phyloP scores from a whole-genome alignment of 2,888 invertebrate species.

The Drosophila helvetica region DNA sequence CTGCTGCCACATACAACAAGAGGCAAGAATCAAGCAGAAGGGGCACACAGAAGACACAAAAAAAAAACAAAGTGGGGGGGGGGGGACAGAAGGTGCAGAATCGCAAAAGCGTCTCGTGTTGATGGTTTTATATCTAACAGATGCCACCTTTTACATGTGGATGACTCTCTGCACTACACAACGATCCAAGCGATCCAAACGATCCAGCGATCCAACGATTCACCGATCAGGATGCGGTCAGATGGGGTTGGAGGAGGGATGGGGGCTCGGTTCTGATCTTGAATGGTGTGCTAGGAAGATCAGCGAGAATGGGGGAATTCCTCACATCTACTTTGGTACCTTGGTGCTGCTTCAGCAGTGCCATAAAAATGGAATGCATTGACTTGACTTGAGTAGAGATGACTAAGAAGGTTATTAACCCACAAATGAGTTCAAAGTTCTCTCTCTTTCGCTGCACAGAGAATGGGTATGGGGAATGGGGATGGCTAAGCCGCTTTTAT shows the following conservation, averaged over 20 bases:
- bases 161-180: background rate
- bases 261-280: slow-evolving; percentile 4
- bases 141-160: slow-evolving; percentile 51
- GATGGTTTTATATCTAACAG: slow-evolving; percentile 76
- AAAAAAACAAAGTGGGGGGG: background rate
- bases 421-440: slow-evolving; percentile 27
- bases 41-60: slow-evolving; percentile 10
- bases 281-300: slow-evolving; percentile 25
- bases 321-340: background rate
- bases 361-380: slow-evolving; percentile 8
- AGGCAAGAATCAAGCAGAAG: slow-evolving; percentile 11
- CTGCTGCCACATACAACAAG: slow-evolving; percentile 1
- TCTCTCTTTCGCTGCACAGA: background rate
- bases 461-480: background rate
- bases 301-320: slow-evolving; percentile 22
- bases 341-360: background rate
- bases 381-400: slow-evolving; percentile 2
- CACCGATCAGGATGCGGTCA: slow-evolving; percentile 25
- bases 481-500: background rate
- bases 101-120: slow-evolving; percentile 57
- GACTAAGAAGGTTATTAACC: slow-evolving; percentile 36
- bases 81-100: slow-evolving; percentile 5
- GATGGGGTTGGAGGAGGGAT: slow-evolving; percentile 4
- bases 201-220: background rate
- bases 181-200: background rate